These are phyloP conservation scores for Paracentrotus lividus DNA, from an alignment of 53 echinoderm and acorn worm genomes.

Conservation along the genomic window DNA sequence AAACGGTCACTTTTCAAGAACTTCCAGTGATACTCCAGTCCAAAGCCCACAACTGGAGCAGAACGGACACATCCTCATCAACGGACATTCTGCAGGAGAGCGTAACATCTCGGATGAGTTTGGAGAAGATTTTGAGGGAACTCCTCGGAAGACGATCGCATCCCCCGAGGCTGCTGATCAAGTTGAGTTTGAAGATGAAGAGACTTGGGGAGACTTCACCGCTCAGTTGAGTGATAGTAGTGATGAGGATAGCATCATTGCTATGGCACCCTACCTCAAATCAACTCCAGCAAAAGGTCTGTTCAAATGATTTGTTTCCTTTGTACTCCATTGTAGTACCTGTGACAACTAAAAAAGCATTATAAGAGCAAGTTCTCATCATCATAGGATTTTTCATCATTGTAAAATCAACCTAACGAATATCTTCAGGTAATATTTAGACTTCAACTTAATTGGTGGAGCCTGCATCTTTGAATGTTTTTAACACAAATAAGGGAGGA, in stretches of 20 bases:
- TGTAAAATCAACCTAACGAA: no score
- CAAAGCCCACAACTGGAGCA: background rate
- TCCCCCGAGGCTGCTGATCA: slow-evolving; percentile 72
- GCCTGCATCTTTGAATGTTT: no score
- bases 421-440: no score
- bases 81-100: background rate
- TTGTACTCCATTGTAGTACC: no score
- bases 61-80: background rate
- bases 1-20: background rate
- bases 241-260: slow-evolving; percentile 88
- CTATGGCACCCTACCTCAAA: slow-evolving; percentile 77
- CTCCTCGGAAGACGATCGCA: slow-evolving; percentile 10
- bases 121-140: slow-evolving; percentile 53
- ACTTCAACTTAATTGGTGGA: no score
- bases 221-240: slow-evolving; percentile 78
- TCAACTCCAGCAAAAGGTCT: slow-evolving; percentile 77
- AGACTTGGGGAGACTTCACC: slow-evolving; percentile 98
- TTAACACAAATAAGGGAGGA: no score
- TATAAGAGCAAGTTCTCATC: no score
- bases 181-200: slow-evolving; percentile 94
- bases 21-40: background rate
- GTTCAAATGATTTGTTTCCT: background rate
- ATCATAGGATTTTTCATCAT: no score
- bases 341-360: no score
- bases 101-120: background rate